Conservation (phyloP, 2,888 invertebrate species). For the Phortica magna region DNA sequence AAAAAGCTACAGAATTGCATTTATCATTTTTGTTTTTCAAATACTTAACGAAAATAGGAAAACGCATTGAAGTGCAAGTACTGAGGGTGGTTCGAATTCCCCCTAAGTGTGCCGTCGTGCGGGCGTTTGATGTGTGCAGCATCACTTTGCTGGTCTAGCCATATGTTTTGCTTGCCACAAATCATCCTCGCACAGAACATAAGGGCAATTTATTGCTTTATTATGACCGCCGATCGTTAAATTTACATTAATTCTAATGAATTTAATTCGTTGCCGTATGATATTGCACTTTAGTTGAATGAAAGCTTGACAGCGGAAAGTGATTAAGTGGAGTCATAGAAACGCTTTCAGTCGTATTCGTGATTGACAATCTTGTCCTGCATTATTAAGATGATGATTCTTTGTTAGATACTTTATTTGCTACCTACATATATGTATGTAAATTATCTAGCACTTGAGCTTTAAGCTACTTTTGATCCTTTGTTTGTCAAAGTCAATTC, state of each 20-base stretch:
- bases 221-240: conserved; percentile 28
- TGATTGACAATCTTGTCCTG: too few species aligned
- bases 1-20: conserved; percentile 12
- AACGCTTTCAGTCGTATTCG: too few species aligned
- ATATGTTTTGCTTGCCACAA: conserved; percentile 19
- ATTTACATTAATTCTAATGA: conserved; percentile 29
- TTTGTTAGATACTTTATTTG: too few species aligned
- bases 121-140: not conserved
- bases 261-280: conserved; percentile 6
- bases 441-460: too few species aligned
- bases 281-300: not conserved
- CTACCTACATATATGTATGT: too few species aligned
- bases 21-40: not conserved
- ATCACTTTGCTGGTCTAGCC: conserved; percentile 5
- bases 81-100: conserved; percentile 20
- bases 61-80: not conserved
- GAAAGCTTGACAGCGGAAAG: not conserved
- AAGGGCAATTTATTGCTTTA: conserved; percentile 31
- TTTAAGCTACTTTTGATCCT: too few species aligned
- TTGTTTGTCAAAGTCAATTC: too few species aligned
- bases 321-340: not conserved
- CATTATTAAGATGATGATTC: too few species aligned
- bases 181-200: conserved; percentile 19
- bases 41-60: not conserved
- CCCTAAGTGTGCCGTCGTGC: not conserved